Percentiles rank a stretch among this genome's conserved stretches.
Evolutionary conservation across 2,113 vertebrate genomes (phyloP).

Genomic region (Sebastes schlegelii): DNA sequence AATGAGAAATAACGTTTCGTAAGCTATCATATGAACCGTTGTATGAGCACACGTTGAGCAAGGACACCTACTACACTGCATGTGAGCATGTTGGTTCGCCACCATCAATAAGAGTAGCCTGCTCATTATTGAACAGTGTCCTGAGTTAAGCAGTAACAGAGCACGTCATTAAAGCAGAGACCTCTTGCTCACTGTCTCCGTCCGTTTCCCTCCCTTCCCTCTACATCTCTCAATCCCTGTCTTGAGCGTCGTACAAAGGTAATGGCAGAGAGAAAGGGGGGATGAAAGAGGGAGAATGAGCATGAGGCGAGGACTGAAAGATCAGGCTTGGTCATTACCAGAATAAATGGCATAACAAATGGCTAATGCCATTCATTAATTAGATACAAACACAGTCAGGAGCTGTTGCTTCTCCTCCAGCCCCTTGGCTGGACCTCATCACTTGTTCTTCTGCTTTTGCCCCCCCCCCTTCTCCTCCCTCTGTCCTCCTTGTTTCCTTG

Average conservation of each 20-base stretch:
- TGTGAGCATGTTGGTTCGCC: slow-evolving; percentile 9
- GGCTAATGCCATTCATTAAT: slow-evolving; percentile 77
- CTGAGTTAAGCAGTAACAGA: slow-evolving; percentile 58
- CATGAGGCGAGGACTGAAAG: slow-evolving; percentile 64
- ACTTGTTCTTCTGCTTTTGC: not conserved
- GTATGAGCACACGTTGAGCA: too few relatives aligned
- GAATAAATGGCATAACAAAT: slow-evolving; percentile 80
- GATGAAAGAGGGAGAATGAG: slow-evolving; percentile 54
- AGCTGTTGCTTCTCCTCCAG: slow-evolving; percentile 21
- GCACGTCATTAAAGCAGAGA: slow-evolving; percentile 62
- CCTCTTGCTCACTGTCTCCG: slow-evolving; percentile 52
- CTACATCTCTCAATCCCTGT: slow-evolving; percentile 44
- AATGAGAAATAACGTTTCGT: too few relatives aligned
- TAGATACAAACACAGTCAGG: slow-evolving; percentile 65
- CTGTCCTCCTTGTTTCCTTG: slow-evolving; percentile 19
- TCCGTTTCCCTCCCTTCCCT: slow-evolving; percentile 14
- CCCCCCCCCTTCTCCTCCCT: not conserved
- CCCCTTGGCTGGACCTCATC: slow-evolving; percentile 48
- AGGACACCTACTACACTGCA: not conserved
- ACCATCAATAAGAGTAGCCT: slow-evolving; percentile 30
- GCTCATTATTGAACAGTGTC: slow-evolving; percentile 59
- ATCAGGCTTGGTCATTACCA: slow-evolving; percentile 66
- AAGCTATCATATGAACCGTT: too few relatives aligned
- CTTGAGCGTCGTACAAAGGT: slow-evolving; percentile 33
- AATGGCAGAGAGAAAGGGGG: slow-evolving; percentile 20